Percentiles rank a stretch among this genome's conserved stretches.
These are phyloP conservation scores for Diarsia mendica DNA, from an alignment of 2,888 invertebrate species.

Conservation along the genomic window DNA sequence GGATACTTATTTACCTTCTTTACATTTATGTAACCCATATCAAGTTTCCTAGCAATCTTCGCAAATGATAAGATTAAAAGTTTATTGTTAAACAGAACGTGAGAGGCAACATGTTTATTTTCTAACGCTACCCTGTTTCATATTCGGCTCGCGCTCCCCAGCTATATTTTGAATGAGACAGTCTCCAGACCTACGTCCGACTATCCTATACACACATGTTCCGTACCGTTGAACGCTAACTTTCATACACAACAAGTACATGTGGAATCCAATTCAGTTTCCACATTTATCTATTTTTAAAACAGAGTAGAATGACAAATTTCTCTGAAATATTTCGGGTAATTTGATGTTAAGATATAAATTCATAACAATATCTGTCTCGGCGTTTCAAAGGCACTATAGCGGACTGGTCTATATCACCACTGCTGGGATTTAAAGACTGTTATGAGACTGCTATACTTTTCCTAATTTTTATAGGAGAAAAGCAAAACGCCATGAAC, in stretches of 20 bases:
- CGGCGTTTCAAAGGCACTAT: conserved; percentile 63
- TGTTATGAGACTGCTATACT: too few species aligned
- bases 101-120: conserved; percentile 67
- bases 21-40: conserved; percentile 21
- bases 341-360: conserved; percentile 58
- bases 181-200: conserved; percentile 81
- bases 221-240: conserved; percentile 67
- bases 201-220: conserved; percentile 75
- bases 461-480: too few species aligned
- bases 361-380: conserved; percentile 68
- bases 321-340: conserved; percentile 48
- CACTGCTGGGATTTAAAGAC: too few species aligned
- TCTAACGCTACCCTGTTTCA: conserved; percentile 82
- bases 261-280: conserved; percentile 47
- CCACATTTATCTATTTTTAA: conserved; percentile 61
- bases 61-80: conserved; percentile 37
- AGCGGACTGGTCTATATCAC: too few species aligned
- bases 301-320: conserved; percentile 53
- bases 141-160: conserved; percentile 81
- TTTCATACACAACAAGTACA: conserved; percentile 53
- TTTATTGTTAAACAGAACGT: conserved; percentile 30
- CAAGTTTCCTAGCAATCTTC: conserved; percentile 25
- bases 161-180: conserved; percentile 85
- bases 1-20: conserved; percentile 2
- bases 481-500: too few species aligned